Evolutionary conservation across 2,888 invertebrate genomes (phyloP).

Genomic region (Helobdella robusta): DNA sequence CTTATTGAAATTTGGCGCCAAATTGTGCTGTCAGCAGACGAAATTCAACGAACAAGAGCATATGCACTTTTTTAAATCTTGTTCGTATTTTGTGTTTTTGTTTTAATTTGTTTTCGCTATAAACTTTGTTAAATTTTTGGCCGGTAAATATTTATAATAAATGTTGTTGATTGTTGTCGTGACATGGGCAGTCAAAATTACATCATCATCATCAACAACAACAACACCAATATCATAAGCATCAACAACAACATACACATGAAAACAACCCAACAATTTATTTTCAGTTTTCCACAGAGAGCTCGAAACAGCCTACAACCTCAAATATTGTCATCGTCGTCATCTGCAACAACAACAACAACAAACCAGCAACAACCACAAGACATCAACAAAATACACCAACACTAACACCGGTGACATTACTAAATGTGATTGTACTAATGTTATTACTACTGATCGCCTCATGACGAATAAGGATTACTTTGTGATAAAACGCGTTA

Average conservation of each 20-base stretch:
- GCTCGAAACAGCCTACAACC: constrained; percentile 2
- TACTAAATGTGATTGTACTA: too few relatives aligned
- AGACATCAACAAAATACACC: not conserved
- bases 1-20: too few relatives aligned
- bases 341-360: not conserved
- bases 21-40: too few relatives aligned
- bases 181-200: not conserved
- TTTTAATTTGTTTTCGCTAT: not conserved
- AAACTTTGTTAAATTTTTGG: not conserved
- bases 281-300: constrained; percentile 14
- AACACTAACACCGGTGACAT: too few relatives aligned
- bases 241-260: not conserved
- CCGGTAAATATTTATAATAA: not conserved
- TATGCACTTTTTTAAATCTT: too few relatives aligned
- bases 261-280: too few relatives aligned
- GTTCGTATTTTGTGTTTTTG: too few relatives aligned
- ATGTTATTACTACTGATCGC: too few relatives aligned
- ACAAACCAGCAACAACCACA: not conserved
- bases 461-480: too few relatives aligned
- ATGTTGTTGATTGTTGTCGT: not conserved
- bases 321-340: constrained; percentile 4
- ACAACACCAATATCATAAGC: constrained; percentile 4
- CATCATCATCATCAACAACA: constrained; percentile 2
- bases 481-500: too few relatives aligned
- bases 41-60: too few relatives aligned